These are phyloP conservation scores for Willisornis vidua DNA, from an alignment of 2,113 vertebrate species.

Conservation along the genomic window DNA sequence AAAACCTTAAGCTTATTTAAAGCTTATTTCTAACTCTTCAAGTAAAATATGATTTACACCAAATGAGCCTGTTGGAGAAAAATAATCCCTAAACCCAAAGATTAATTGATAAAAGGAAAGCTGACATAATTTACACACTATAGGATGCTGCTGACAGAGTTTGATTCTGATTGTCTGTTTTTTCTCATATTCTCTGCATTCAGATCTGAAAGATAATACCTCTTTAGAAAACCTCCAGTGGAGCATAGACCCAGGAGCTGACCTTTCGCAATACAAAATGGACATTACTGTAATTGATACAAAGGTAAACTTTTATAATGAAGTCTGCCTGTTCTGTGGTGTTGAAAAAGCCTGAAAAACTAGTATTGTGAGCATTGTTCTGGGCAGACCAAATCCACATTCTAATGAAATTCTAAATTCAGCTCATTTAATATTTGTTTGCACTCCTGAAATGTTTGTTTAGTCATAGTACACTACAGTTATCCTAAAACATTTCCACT, in stretches of 20 bases:
- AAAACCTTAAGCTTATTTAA: neutral
- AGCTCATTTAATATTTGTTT: neutral
- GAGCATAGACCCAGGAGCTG: slow-evolving; percentile 90
- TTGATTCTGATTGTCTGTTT: neutral
- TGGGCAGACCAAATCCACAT: neutral
- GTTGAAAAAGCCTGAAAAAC: neutral
- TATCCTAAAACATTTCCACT: neutral
- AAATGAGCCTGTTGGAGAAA: neutral
- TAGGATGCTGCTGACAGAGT: neutral
- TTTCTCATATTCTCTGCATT: neutral
- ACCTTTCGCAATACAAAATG: slow-evolving; percentile 85
- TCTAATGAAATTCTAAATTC: neutral
- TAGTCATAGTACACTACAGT: neutral
- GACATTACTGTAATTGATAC: slow-evolving; percentile 74
- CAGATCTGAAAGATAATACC: slow-evolving; percentile 54
- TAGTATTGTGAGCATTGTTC: neutral
- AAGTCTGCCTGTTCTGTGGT: neutral
- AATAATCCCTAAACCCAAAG: neutral
- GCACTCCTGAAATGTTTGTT: neutral
- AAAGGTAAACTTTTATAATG: slow-evolving; percentile 72
- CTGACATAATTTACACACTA: neutral
- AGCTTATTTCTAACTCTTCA: neutral
- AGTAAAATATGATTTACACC: neutral
- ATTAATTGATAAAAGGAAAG: neutral
- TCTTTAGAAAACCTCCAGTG: slow-evolving; percentile 83